Evolutionary conservation across 2,113 vertebrate genomes (phyloP).

Genomic region (Zosterops hypoxanthus): DNA sequence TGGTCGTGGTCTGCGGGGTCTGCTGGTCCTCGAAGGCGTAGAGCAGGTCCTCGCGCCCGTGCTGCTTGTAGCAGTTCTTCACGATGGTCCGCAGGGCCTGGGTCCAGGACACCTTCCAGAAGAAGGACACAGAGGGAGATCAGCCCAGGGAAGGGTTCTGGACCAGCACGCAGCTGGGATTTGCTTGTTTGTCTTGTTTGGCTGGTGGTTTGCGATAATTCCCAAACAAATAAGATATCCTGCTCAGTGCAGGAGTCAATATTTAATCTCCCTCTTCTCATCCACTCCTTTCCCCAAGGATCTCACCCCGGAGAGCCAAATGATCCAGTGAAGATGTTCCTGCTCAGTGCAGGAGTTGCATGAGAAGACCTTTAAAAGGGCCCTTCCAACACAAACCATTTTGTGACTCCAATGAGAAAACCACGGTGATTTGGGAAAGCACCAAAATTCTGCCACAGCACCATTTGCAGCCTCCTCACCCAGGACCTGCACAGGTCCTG

Average conservation of each 20-base stretch:
- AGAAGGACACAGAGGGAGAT: neutral
- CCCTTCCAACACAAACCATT: neutral
- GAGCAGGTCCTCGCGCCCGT: slow-evolving; percentile 93
- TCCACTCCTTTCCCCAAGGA: neutral
- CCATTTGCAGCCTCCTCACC: neutral
- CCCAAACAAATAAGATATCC: too few species aligned
- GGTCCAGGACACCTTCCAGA: slow-evolving; percentile 93
- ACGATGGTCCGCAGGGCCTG: slow-evolving; percentile 95
- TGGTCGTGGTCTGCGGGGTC: slow-evolving; percentile 82
- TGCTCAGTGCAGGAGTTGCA: neutral
- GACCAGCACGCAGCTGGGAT: rapidly evolving
- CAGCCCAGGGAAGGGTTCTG: rapidly evolving
- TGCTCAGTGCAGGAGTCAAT: too few species aligned
- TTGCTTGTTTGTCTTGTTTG: rapidly evolving
- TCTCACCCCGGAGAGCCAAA: neutral
- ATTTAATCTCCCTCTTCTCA: neutral
- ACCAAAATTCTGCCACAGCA: neutral
- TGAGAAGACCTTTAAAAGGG: neutral
- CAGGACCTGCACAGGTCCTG: neutral
- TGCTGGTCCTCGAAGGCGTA: slow-evolving; percentile 98
- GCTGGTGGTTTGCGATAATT: rapidly evolving
- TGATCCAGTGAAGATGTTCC: neutral
- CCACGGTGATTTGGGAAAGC: neutral
- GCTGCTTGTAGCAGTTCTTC: slow-evolving; percentile 99
- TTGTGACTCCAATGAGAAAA: neutral